A percentile compares a stretch with the other conserved stretches of the same genome.
phyloP scores from a whole-genome alignment of 2,113 vertebrate genomes.

The Crotophaga sulcirostris region DNA sequence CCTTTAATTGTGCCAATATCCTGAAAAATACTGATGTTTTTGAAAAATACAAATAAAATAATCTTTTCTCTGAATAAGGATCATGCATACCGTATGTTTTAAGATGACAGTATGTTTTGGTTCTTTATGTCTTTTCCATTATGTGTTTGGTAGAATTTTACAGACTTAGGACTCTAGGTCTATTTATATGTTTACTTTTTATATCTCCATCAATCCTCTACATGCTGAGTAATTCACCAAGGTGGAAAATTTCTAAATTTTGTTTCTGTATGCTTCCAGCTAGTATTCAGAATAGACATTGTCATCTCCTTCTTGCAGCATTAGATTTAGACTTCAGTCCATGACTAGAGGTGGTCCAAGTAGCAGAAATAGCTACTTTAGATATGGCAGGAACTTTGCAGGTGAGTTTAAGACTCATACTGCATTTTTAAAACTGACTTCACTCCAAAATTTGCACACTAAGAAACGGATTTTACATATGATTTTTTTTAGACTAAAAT shows the following conservation, averaged over 20 bases:
- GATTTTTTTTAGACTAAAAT: neutral
- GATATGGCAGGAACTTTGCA: neutral
- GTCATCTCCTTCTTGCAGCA: neutral
- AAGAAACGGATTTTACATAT: neutral
- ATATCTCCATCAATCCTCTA: neutral
- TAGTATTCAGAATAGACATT: neutral
- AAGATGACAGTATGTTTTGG: neutral
- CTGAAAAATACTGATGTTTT: neutral
- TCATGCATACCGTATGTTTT: neutral
- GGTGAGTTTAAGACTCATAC: neutral
- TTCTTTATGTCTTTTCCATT: neutral
- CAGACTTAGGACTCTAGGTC: neutral
- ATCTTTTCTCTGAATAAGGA: neutral
- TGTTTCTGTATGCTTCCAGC: neutral
- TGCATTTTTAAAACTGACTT: neutral
- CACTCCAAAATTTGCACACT: neutral
- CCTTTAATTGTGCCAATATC: neutral
- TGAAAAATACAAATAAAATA: neutral
- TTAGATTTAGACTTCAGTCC: neutral
- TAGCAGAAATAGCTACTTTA: neutral
- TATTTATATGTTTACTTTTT: constrained; percentile 1
- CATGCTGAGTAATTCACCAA: neutral
- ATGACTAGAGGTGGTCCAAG: neutral
- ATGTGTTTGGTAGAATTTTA: neutral
- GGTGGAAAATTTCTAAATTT: neutral